A percentile compares a stretch with the other conserved stretches of the same genome.
These are phyloP conservation scores for Neodontobutis hainanensis DNA, from an alignment of 2,113 vertebrate species.

Conservation along the genomic window DNA sequence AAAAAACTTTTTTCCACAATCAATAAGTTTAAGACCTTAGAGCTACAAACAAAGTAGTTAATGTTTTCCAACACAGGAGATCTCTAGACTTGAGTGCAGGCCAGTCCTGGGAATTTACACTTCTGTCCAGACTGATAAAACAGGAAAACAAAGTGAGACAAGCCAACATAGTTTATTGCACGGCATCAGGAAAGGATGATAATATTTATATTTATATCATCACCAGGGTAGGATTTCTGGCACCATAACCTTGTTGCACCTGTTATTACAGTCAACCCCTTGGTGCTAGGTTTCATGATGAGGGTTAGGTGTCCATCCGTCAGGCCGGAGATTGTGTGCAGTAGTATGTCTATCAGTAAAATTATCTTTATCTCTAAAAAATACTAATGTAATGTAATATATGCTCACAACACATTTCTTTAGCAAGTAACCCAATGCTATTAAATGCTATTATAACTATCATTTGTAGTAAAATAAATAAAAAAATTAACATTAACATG, in stretches of 20 bases:
- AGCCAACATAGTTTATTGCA: slow-evolving; percentile 22
- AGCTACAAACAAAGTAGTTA: slow-evolving; percentile 36
- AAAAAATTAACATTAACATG: not conserved
- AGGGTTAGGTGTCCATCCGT: slow-evolving; percentile 43
- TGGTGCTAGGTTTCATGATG: slow-evolving; percentile 70
- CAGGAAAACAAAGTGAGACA: slow-evolving; percentile 42
- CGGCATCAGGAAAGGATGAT: slow-evolving; percentile 58
- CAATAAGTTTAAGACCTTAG: slow-evolving; percentile 22
- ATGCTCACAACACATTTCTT: slow-evolving; percentile 6
- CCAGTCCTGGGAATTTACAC: slow-evolving; percentile 21
- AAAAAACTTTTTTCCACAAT: slow-evolving; percentile 37
- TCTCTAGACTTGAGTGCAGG: slow-evolving; percentile 36
- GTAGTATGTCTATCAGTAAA: not conserved
- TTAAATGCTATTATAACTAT: not conserved
- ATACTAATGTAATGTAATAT: not conserved
- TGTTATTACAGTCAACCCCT: slow-evolving; percentile 71
- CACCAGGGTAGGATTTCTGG: slow-evolving; percentile 79
- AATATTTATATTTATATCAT: slow-evolving; percentile 78
- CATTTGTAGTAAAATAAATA: not conserved
- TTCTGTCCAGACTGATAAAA: slow-evolving; percentile 32
- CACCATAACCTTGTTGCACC: slow-evolving; percentile 71
- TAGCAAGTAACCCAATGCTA: not conserved
- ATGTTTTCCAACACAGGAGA: slow-evolving; percentile 53
- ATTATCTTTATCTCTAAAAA: not conserved
- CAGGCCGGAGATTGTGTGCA: slow-evolving; percentile 4